Evolutionary conservation across 2,797 vertebrate genomes (phyloP), one percentile per base, ranked within the genome.

Genomic region (Halcyon badia): DNA sequence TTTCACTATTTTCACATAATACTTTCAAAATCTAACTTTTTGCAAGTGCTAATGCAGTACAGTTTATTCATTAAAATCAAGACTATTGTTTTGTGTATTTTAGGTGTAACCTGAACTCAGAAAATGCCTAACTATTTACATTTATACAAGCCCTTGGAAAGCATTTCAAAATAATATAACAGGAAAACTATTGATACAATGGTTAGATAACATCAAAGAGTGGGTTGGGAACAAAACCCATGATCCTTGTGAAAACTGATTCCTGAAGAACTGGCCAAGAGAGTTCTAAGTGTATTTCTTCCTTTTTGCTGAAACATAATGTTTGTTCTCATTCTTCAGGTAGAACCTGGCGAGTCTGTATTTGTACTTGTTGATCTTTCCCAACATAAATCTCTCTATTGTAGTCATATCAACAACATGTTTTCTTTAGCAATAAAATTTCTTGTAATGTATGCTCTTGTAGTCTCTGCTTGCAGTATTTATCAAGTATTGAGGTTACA

Each of bases 331-430:
- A 49, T 95, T 97, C 83, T 83, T 73, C 89, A 87, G 81, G 71
- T 78, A 82, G 70, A 80, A 92, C 37, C 81, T 89, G 56, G 66
- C 66, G 44, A 62, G 95, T 92, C 95, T 93, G 80, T 93, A 92
- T 97, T 96, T 97, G 94, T 68, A 90, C 46, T 94, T 95, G 94
- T 97, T 97, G 91, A 97, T 97, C 91, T 97, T 97, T 97, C 96
- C 92, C 95, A 94, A 90, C 96, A 97, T 97, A 96, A 73, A 93
- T 85, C 88, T 83, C 70, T 84, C 94, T 62, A 83, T 83, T 83
- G 87, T 90, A 80, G 77, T 91, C 96, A 78, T 88, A 95, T 80
- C 71, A 82, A 87, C 90, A 92, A 82, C 58, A 81, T 93, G 72
- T 85, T 92, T 95, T 94, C 72, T 80, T 90, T 69, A 82, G 76